Evolutionary conservation across 2,113 vertebrate species (phyloP), one percentile per base, ranked within the genome.

Genomic region (Paramisgurnus dabryanus): DNA sequence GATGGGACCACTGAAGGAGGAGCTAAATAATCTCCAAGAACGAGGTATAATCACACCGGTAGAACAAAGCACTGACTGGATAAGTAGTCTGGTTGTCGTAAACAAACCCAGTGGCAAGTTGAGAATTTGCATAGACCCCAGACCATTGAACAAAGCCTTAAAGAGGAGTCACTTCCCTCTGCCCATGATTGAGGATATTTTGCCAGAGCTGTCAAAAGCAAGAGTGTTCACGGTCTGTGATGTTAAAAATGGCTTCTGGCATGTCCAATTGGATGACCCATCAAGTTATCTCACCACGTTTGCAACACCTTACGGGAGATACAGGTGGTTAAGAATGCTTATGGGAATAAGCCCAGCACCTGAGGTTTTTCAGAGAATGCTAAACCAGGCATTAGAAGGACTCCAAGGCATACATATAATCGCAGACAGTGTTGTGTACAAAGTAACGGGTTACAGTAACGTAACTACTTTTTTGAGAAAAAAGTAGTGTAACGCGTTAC

Each of bases 281-380:
- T 41, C 13, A 66, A 41, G 64, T 4, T 66, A n/a, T 43, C 64
- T 66, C 6, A 43, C 13, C 3, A n/a, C 13, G 12, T 55, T 55
- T 55, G 53, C 53, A 55, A 55, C 64, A 8, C 64, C 64, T 8
- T 17, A n/a, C 1, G 15, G 39, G 15, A 66, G 63, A 65, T 41
- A 65, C 39, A 65, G 34, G 12, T 41, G 64, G 13, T 8, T 65
- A 13, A 41, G 39, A 66, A 66, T 66, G 34, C 39, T 15, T n/a
- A 66, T 66, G 39, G 64, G 86, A 7, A 57, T 73, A 9, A 57
- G 27, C 34, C 50, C 27, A 9, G 9, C 50, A 73, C 50, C 64
- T 55, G 53, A 55, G 53, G 13, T 17, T 15, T 55, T 55, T 13
- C 53, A 55, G 13, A 55, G 53, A 55, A 4, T 55, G 53, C 13